Base-by-base conservation (phyloP, 2,888 invertebrate species). In the Lepidochitona cinerea region DNA sequence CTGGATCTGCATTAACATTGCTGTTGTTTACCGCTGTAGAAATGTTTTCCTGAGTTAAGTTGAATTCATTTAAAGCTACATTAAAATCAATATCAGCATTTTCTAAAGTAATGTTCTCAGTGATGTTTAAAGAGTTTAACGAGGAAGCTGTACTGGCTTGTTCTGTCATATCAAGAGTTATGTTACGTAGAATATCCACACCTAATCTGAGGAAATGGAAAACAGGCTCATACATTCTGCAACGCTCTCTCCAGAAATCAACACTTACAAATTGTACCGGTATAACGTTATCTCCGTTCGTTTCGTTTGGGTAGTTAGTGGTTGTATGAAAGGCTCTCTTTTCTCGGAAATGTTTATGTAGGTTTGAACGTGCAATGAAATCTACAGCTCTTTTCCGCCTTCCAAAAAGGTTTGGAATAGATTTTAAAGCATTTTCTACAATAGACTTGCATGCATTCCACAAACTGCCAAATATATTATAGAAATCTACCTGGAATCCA, bases 381-480 rank as follows among this genome's bases (percentile, higher is more conserved):
- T 35, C 37, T 6, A 36, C 66, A 5, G 14, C 35, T 66, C 66
- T 35, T 29, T 66, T 66, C 66, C 66, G 66, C n/a, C 26, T 66
- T 4, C 66, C 66, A 5, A 66, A 23, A 14, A 59, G 23, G 59
- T 29, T 29, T 9, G 18, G 18, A 5, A 66, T 26, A 18, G 35
- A 35, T 3, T 66, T 36, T 4, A 66, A 36, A 23, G 37, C 14
- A 36, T 18, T 35, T 23, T 66, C 37, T 5, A 66, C 37, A 12
- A 66, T 4, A 1, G 35, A 3, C 29, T 66, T 66, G n/a, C 36
- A 35, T n/a, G 37, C 66, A 66, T 66, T 66, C 66, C 66, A 66
- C 35, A 66, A 66, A 26, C 66, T 66, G 6, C 23, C n/a, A 23
- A 36, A 18, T 1, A 66, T 4, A 37, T 66, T 66, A 36, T 29